These are phyloP conservation scores for Rotaria macrura DNA, from an alignment of 2,888 invertebrate species.

Conservation along the genomic window DNA sequence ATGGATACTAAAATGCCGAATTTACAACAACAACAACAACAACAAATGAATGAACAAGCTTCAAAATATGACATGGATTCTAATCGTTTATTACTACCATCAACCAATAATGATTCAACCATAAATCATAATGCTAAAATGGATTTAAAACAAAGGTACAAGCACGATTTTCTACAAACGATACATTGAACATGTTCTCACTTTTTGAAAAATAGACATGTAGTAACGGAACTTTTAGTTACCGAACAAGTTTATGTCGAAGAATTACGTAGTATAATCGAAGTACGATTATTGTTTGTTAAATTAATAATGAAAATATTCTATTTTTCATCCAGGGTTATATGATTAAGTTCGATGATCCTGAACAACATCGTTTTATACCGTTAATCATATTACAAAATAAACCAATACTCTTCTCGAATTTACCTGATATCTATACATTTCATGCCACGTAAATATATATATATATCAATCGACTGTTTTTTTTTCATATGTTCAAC, in stretches of 20 bases:
- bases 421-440: constrained; percentile 75
- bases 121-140: background rate
- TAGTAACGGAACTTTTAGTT: constrained; percentile 76
- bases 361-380: constrained; percentile 66
- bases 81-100: background rate
- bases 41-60: background rate
- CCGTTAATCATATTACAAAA: constrained; percentile 69
- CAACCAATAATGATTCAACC: background rate
- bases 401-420: constrained; percentile 76
- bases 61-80: background rate
- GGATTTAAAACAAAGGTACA: background rate
- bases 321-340: constrained; percentile 61
- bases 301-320: background rate
- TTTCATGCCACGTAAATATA: constrained; percentile 60
- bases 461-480: too few species aligned
- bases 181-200: background rate
- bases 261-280: constrained; percentile 77
- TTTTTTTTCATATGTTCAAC: background rate
- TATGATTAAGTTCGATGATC: constrained; percentile 69
- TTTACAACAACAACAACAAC: background rate
- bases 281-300: constrained; percentile 53
- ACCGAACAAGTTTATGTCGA: constrained; percentile 86
- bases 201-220: constrained; percentile 54
- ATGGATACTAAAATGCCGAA: background rate
- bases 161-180: too few species aligned